These are phyloP conservation scores for Acrocyrtus sp. DNA, from an alignment of 2,888 invertebrate species.

Conservation along the genomic window DNA sequence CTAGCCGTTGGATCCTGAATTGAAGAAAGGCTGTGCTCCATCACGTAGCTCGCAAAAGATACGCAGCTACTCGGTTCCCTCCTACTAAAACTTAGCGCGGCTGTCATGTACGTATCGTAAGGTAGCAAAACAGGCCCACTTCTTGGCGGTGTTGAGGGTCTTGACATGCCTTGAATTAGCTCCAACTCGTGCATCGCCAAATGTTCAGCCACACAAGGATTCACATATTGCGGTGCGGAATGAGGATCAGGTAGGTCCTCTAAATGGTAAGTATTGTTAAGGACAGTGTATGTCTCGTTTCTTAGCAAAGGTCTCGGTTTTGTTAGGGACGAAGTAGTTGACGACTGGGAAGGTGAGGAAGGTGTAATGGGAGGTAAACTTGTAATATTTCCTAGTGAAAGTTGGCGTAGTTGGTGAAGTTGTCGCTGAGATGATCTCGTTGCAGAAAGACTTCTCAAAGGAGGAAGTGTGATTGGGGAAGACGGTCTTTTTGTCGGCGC, in stretches of 20 bases:
- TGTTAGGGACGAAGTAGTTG: not conserved
- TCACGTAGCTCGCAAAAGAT: slow-evolving; percentile 27
- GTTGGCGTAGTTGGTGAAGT: not conserved
- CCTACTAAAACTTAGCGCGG: too few species aligned
- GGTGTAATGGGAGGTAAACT: slow-evolving; percentile 14
- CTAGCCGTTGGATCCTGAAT: too few species aligned
- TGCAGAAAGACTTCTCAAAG: slow-evolving; percentile 8
- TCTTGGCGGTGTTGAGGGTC: too few species aligned
- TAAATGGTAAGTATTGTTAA: too few species aligned
- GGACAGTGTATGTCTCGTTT: slow-evolving; percentile 13
- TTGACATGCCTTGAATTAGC: too few species aligned
- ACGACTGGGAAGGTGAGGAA: slow-evolving; percentile 1
- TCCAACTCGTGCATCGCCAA: too few species aligned
- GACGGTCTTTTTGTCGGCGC: not conserved
- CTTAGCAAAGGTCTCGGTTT: slow-evolving; percentile 11
- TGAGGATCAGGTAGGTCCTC: too few species aligned
- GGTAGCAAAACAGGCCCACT: too few species aligned
- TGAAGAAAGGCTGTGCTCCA: slow-evolving; percentile 43
- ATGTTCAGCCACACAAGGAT: too few species aligned
- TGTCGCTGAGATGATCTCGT: not conserved
- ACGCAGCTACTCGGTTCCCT: slow-evolving; percentile 8
- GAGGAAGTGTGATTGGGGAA: not conserved
- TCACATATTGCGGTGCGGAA: too few species aligned
- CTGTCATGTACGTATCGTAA: too few species aligned
- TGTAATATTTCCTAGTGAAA: slow-evolving; percentile 14